Percentiles rank a stretch among this genome's conserved stretches.
These are phyloP conservation scores for Scarus forsteni DNA, from an alignment of 2,797 vertebrate genomes.

Conservation along the genomic window DNA sequence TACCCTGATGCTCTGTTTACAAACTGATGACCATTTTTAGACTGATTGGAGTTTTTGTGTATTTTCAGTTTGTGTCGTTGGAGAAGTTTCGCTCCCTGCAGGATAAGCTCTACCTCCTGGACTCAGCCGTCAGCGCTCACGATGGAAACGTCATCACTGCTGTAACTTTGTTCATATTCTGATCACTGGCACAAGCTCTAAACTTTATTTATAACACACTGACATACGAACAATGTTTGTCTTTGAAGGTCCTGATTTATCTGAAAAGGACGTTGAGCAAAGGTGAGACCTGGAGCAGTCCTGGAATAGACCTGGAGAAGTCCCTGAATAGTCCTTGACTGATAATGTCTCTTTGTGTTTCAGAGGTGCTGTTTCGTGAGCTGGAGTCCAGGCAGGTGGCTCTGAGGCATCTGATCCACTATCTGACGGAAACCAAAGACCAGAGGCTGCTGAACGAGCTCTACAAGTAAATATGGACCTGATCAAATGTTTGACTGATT, in stretches of 20 bases:
- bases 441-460: constrained; percentile 92
- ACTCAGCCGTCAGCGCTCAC: constrained; percentile 87
- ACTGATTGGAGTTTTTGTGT: not conserved
- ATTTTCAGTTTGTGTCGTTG: constrained; percentile 76
- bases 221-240: not conserved
- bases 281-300: constrained; percentile 81
- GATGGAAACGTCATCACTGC: constrained; percentile 97
- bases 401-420: constrained; percentile 92
- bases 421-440: constrained; percentile 90
- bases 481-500: no score
- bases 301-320: constrained; percentile 36
- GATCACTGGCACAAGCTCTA: not conserved
- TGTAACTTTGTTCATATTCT: constrained; percentile 39
- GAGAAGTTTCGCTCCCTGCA: constrained; percentile 94
- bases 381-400: constrained; percentile 90
- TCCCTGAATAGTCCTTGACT: no score
- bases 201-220: constrained; percentile 6
- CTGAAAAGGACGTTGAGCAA: constrained; percentile 92
- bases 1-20: no score
- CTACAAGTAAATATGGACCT: constrained; percentile 72
- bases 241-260: constrained; percentile 91
- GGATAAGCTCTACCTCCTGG: constrained; percentile 93
- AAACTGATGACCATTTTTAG: no score
- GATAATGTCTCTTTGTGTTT: not conserved
- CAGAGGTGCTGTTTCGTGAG: constrained; percentile 93